Base-by-base conservation (phyloP, 2,113 vertebrate species). In the Bothrops jararaca region DNA sequence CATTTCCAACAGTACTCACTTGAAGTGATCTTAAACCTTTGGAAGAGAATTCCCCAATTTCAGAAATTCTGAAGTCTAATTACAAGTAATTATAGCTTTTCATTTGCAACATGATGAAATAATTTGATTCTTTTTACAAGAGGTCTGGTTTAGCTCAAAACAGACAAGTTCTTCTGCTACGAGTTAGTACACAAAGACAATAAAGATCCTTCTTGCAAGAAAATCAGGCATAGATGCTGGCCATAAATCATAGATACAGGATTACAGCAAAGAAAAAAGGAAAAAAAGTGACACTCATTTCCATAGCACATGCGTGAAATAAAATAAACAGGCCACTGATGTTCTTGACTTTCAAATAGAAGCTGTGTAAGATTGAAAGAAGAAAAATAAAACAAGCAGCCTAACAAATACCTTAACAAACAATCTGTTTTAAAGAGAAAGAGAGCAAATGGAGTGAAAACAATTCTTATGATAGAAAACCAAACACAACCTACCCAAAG, bases 61-160 rank as follows among this genome's bases (percentile, higher is more conserved):
- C 92, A 97, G 98, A 98, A 98, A 98, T 98, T 98, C 98, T 98
- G 98, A 98, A 98, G 98, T 97, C 98, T 98, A 99, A 99, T 99
- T 99, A 99, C 98, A 98, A 99, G 98, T 99, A 99, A 99, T 99
- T 99, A 99, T 98, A 98, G 98, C 98, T 99, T 99, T 99, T 99
- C 98, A 99, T 99, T 99, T 99, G 98, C 98, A 99, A 98, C 99
- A 99, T 99, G 98, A 99, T 99, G 99, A 99, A 99, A 99, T 99
- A 99, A 99, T 99, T 99, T 99, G 98, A 99, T 98, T 98, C 98
- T 98, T 99, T 99, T 99, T 98, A 98, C 98, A 98, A 98, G 97
- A 98, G 98, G 98, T 99, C 99, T 99, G 99, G 98, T 98, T 99
- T 98, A 98, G 97, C 98, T 99, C 99, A 99, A 98, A 98, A 98